Base-by-base conservation (phyloP, 1,140 invertebrate genomes). In the Drosophila tropicalis region DNA sequence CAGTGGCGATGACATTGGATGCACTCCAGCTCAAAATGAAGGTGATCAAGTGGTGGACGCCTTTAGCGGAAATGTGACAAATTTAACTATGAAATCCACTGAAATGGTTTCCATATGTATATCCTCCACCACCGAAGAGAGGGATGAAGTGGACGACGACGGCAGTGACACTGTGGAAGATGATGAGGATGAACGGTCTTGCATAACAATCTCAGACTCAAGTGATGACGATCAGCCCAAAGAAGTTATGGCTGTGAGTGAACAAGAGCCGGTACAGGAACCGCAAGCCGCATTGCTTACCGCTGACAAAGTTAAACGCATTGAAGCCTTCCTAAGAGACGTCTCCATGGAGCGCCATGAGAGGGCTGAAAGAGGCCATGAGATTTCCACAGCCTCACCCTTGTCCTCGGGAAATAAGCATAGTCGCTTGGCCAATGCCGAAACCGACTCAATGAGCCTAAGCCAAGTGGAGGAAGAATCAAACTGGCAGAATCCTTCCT, bases 311-410 rank as follows among this genome's bases (percentile, higher is more conserved):
- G 72, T 81, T 0, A 55, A 82, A 55, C 82, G 78, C 12, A 85
- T 92, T 6, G 72, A 85, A 56, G 91, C 82, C 0, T 92, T 91
- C 19, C 63, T 92, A 19, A 82, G 79, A 5, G 91, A 92, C 60
- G 87, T 92, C 0, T 86, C 87, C 5, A 55, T 79, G 0, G 78
- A 91, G 19, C 67, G 72, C 0, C 72, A 54, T 29, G 60, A 75
- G 29, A 63, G 79, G 34, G 36, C 68, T 15, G 51, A 51, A 2
- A 41, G 41, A 10, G 17, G 17, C 19, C 13, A 36, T 15, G 29
- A 15, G 0, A 17, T 6, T 4, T 22, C 5, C 75, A 63, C 15
- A 36, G 63, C 25, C 0, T 56, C 29, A 0, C 32, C 76, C 3
- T 5, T 63, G 17, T 66, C 64, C 12, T 60, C 62, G 1, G 36